Base-by-base conservation (phyloP, 2,113 vertebrate species). In the Corynorhinus townsendii region DNA sequence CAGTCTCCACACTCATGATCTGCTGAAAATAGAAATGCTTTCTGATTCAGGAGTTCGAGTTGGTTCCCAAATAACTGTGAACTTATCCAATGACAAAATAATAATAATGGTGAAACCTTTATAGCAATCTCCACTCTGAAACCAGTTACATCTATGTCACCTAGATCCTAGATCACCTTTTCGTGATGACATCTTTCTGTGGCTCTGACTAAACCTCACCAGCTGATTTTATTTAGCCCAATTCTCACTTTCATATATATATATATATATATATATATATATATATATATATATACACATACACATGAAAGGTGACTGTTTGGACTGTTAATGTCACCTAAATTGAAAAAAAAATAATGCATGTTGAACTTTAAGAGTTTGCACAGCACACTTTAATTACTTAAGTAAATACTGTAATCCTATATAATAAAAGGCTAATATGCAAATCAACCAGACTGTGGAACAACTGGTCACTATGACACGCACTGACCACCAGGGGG, bases 241-340 rank as follows among this genome's bases (percentile, higher is more conserved):
- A 5, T 86, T 93, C 88, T 90, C 88, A 82, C 85, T 87, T 90
- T 22, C 59, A 73, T 14, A 62, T n/a, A 76, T 45, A 87, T 79
- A 85, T 38, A 72, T 26, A 72, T 12, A 45, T 69, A 30, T 64
- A 87, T 79, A 85, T 38, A 72, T 26, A 72, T 12, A 45, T 69
- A 30, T 68, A 62, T n/a, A 76, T 45, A 87, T 80, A 82, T 43
- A 38, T 17, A 45, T 16, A 49, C 43, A 22, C 26, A 45, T 38
- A 35, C n/a, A 87, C 93, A 54, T 97, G 49, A 96, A 95, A 94
- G 15, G 68, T 30, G 30, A 66, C 38, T 79, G 26, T n/a, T 56
- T 49, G 30, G 33, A 84, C 10, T n/a, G 33, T 68, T 94, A 90
- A 64, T n/a, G 35, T 82, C 72, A 82, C 45, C 59, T 93, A 81